Percentiles rank a stretch among this genome's conserved stretches.
These are phyloP conservation scores for Halictus rubicundus DNA, from an alignment of 1,140 invertebrate species.

Conservation along the genomic window DNA sequence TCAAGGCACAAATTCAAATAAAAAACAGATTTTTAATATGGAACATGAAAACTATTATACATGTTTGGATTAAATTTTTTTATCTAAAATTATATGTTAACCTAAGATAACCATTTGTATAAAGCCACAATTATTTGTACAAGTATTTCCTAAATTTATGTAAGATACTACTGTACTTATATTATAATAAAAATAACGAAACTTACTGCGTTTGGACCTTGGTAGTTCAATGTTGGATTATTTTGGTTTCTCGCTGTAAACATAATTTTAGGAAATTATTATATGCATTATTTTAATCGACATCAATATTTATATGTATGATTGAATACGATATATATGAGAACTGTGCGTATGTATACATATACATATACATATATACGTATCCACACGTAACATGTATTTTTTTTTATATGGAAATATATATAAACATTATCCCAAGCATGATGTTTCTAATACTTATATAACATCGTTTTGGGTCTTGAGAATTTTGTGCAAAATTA, in stretches of 20 bases:
- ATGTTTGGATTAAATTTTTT: background rate
- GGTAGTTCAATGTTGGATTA: slow-evolving; percentile 35
- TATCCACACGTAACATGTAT: no score
- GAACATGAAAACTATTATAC: background rate
- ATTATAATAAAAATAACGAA: slow-evolving; percentile 12
- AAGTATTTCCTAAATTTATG: slow-evolving; percentile 9
- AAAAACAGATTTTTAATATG: slow-evolving; percentile 14
- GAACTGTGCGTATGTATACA: no score
- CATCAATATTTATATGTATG: no score
- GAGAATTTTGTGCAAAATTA: background rate
- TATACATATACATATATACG: no score
- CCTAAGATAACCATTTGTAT: background rate
- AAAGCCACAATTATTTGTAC: background rate
- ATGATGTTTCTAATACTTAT: background rate
- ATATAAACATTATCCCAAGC: background rate
- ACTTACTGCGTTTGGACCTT: slow-evolving; percentile 59
- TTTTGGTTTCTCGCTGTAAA: slow-evolving; percentile 51
- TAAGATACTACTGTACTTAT: background rate
- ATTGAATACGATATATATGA: no score
- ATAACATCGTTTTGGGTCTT: background rate
- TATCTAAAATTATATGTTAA: background rate
- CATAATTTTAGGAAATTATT: slow-evolving; percentile 18
- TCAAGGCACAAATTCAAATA: background rate
- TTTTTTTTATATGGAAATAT: no score
- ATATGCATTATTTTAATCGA: background rate